These are phyloP conservation scores for Rotaria magnacalcarata DNA, from an alignment of 2,888 invertebrate species.

Conservation along the genomic window DNA sequence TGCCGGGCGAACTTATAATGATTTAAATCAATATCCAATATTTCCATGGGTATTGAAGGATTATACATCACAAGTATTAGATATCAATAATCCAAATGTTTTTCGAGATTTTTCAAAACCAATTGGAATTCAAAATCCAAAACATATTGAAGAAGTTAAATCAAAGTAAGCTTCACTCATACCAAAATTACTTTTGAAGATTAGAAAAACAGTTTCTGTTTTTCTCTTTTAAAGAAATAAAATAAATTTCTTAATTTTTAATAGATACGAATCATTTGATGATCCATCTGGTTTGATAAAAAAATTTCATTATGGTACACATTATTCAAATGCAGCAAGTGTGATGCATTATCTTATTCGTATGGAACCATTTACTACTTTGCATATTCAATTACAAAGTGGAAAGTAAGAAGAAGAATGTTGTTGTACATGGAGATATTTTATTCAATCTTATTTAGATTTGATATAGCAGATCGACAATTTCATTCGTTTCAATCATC, in stretches of 20 bases:
- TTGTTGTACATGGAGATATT: background rate
- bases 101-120: slow-evolving; percentile 61
- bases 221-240: no score
- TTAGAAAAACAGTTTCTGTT: no score
- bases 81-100: slow-evolving; percentile 56
- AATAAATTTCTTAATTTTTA: no score
- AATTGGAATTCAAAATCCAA: slow-evolving; percentile 60
- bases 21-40: slow-evolving; percentile 61
- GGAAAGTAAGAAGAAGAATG: slow-evolving; percentile 51
- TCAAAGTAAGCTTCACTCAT: slow-evolving; percentile 62
- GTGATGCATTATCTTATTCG: slow-evolving; percentile 62
- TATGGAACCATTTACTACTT: slow-evolving; percentile 61
- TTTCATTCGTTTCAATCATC: slow-evolving; percentile 60
- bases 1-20: slow-evolving; percentile 62
- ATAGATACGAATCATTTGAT: slow-evolving; percentile 58
- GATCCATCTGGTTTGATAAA: slow-evolving; percentile 59
- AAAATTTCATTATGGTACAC: slow-evolving; percentile 62
- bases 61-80: slow-evolving; percentile 57
- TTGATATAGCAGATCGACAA: slow-evolving; percentile 62
- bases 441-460: slow-evolving; percentile 51
- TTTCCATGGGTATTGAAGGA: slow-evolving; percentile 62
- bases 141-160: slow-evolving; percentile 65
- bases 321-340: slow-evolving; percentile 62
- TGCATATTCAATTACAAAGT: slow-evolving; percentile 63
- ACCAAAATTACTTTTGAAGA: background rate